Base-by-base conservation (phyloP, 2,888 invertebrate species). In the Rotaria magnacalcarata region DNA sequence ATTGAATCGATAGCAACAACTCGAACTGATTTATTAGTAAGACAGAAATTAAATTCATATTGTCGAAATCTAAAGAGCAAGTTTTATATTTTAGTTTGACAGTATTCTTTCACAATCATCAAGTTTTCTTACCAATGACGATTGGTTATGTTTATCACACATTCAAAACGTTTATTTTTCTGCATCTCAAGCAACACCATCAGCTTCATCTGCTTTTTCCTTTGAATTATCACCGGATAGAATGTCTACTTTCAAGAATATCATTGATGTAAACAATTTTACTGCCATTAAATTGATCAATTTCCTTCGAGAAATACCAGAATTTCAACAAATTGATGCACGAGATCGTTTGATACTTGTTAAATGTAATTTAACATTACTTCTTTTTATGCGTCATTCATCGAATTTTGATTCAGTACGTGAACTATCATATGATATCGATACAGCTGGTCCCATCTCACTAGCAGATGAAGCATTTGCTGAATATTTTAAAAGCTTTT, bases 351-450 rank as follows among this genome's bases (percentile, higher is more conserved):
- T 80, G 47, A 47, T n/a, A n/a, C n/a, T 80, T 24, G 80, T 80
- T 24, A 80, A 80, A 80, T 80, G 24, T 24, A 80, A 80, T 80
- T 80, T 80, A 47, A 21, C 47, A 11, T 80, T 24, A 47, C 80
- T 80, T 47, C n/a, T 80, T 47, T 0, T 80, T 10, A 10, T 43
- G 8, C 24, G n/a, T 47, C 11, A 24, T n/a, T n/a, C 47, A 47
- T 47, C 47, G 47, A 74, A 11, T 16, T 80, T 80, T 47, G 80
- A 80, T 47, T 24, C n/a, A 6, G 67, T 16, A 34, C 67, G 34
- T 34, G 74, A 74, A 74, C 21, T 74, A 41, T 74, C 1, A 21
- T 41, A 21, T 21, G 74, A 74, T 60, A 4, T 60, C 11, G 74
- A 74, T 74, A 74, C 43, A 41, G 14, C 10, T 56, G 56, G 24